Evolutionary conservation across 2,113 vertebrate genomes (phyloP).

Genomic region (Solea senegalensis): DNA sequence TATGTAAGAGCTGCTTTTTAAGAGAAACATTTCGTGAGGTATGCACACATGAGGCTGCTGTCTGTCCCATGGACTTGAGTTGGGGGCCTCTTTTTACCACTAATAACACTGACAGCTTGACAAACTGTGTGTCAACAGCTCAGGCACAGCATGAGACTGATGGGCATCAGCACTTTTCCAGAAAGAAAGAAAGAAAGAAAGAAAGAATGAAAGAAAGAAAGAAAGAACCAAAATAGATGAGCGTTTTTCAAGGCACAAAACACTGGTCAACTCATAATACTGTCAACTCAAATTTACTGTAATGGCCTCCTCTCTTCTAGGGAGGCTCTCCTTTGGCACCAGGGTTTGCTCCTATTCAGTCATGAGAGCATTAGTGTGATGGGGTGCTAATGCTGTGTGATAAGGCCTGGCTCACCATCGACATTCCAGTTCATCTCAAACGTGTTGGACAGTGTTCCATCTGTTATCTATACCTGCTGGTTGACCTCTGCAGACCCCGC

Average conservation of each 20-base stretch:
- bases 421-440: background rate
- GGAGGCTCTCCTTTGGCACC: background rate
- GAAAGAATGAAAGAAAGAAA: too few species aligned
- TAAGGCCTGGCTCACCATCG: too few species aligned
- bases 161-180: slow-evolving; percentile 1
- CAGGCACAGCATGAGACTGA: background rate
- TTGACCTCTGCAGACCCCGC: background rate
- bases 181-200: background rate
- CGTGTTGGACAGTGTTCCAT: background rate
- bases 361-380: background rate
- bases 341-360: background rate
- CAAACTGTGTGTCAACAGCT: slow-evolving; percentile 4
- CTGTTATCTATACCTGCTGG: slow-evolving; percentile 1
- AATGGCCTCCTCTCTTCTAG: background rate
- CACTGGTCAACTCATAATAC: slow-evolving; percentile 3
- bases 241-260: background rate
- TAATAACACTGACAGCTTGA: slow-evolving; percentile 20
- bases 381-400: background rate
- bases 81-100: background rate
- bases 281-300: background rate
- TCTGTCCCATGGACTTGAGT: background rate
- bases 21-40: slow-evolving; percentile 15
- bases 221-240: background rate
- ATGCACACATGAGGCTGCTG: background rate
- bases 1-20: slow-evolving; percentile 18